Evolutionary conservation across 2,113 vertebrate genomes (phyloP), one percentile per base, ranked within the genome.

Genomic region (Nymphicus hollandicus): DNA sequence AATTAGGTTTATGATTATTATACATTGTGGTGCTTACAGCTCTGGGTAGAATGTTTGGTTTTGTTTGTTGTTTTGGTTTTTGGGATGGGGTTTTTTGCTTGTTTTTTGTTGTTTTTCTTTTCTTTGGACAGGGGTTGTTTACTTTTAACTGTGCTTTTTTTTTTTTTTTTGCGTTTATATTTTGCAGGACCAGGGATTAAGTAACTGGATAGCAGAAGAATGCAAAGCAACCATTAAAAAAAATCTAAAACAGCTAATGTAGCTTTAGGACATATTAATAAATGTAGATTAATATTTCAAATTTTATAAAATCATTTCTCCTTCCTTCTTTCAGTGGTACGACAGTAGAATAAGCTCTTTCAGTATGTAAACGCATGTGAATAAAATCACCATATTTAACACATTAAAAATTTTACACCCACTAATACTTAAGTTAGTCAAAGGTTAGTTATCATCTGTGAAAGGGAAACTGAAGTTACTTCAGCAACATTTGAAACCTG

Each of bases 371-470:
- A 76, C 17, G 47, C 49, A 66, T 29, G 25, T 82, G 63, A 89
- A 81, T 44, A 94, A 90, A 92, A 60, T 19, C 43, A 86, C 41
- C 31, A 11, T 39, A 89, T 76, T 92, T 41, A 82, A 72, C 17
- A 73, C 16, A 25, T 49, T 46, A 64, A 70, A 44, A 46, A 70
- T 29, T 47, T n/a, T 71, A 43, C 29, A 39, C 18, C 41, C 76
- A 79, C 55, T 86, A 83, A 88, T 81, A 56, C 78, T 37, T 95
- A 88, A 94, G 72, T 97, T 97, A 98, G 92, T 91, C 90, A 98
- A 97, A 97, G 79, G 56, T 97, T 98, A 98, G 98, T 97, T 97
- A 97, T 84, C 65, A 97, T 84, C 66, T 83, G 92, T 91, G 88
- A 96, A 96, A 97, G 35, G 43, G 81, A 97, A 97, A 97, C 68